Conservation (phyloP, 1,140 invertebrate genomes). For the Calephelis virginiensis region DNA sequence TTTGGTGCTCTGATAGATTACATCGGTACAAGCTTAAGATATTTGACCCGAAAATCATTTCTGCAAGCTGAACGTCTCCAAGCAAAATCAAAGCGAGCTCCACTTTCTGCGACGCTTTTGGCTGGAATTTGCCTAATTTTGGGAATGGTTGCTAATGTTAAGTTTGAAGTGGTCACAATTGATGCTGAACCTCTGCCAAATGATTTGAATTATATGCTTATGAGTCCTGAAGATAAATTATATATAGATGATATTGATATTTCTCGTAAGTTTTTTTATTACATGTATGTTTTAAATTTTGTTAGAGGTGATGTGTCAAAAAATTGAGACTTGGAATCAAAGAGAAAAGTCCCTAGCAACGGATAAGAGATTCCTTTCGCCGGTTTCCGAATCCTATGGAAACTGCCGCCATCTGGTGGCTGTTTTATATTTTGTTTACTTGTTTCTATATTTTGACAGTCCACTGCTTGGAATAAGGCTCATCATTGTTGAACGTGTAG, state of each 20-base stretch:
- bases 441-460: too few relatives aligned
- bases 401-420: too few relatives aligned
- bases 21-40: constrained; percentile 48
- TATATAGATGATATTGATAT: constrained; percentile 67
- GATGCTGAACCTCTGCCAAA: constrained; percentile 48
- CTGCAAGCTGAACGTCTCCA: constrained; percentile 44
- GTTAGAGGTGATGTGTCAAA: too few relatives aligned
- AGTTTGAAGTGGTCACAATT: constrained; percentile 59
- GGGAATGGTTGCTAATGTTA: constrained; percentile 55
- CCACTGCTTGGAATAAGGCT: too few relatives aligned
- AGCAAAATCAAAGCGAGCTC: constrained; percentile 32
- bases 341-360: too few relatives aligned
- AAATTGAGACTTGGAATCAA: too few relatives aligned
- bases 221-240: constrained; percentile 59
- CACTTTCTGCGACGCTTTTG: constrained; percentile 52
- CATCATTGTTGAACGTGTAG: too few relatives aligned
- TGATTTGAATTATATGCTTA: constrained; percentile 60
- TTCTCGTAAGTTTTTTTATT: constrained; percentile 48
- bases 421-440: too few relatives aligned
- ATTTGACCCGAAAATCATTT: constrained; percentile 45
- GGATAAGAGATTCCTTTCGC: too few relatives aligned
- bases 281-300: too few relatives aligned
- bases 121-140: constrained; percentile 46
- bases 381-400: too few relatives aligned
- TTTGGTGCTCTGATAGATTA: constrained; percentile 61